Evolutionary conservation across 1,140 invertebrate genomes (phyloP).

Genomic region (Geopemphigus sp.): DNA sequence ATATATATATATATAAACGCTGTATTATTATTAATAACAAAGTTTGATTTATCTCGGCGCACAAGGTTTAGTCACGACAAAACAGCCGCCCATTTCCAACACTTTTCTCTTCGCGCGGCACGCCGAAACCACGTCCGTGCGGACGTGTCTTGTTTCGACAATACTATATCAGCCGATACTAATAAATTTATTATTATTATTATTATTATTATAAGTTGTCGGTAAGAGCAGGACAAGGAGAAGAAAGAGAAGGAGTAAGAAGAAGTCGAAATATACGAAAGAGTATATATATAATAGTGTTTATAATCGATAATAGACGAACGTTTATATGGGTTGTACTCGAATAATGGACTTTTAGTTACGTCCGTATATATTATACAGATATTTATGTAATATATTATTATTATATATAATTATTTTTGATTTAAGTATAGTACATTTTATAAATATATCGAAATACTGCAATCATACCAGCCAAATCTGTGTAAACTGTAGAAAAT

Average conservation of each 20-base stretch:
- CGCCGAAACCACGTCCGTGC: not conserved
- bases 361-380: not conserved
- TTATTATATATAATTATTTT: not conserved
- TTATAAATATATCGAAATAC: no score
- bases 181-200: conserved; percentile 27
- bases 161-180: not conserved
- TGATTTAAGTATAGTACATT: not conserved
- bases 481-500: no score
- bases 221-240: no score
- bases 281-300: not conserved
- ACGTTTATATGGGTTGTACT: not conserved
- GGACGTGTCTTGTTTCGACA: conserved; percentile 38
- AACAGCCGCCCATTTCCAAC: conserved; percentile 44
- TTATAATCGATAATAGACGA: not conserved
- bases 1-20: conserved; percentile 1
- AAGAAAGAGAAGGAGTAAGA: no score
- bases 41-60: conserved; percentile 37
- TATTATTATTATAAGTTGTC: not conserved
- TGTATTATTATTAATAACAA: conserved; percentile 24
- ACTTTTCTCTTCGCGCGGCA: conserved; percentile 22
- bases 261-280: not conserved
- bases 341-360: no score
- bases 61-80: conserved; percentile 22
- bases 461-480: no score
- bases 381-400: not conserved